Conservation (phyloP, 1,140 invertebrate species). For the Aphis craccivora region DNA sequence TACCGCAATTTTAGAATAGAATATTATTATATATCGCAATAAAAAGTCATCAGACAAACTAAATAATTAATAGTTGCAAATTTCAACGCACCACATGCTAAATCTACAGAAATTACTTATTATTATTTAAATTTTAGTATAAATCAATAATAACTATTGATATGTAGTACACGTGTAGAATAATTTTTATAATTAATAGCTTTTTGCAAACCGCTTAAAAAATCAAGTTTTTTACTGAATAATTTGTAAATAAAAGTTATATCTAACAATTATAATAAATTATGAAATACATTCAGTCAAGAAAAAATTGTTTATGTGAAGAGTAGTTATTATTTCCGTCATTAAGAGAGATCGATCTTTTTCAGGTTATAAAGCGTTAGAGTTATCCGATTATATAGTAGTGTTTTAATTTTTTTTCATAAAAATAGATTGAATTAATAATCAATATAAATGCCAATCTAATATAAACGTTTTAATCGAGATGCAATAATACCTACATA, state of each 20-base stretch:
- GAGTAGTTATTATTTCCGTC: background rate
- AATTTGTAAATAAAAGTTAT: background rate
- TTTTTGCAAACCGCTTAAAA: background rate
- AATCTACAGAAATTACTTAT: background rate
- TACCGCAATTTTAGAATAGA: background rate
- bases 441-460: background rate
- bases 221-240: background rate
- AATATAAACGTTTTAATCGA: conserved; percentile 1
- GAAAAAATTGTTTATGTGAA: background rate
- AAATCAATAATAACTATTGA: no score
- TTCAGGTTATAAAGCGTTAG: background rate
- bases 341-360: background rate
- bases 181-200: background rate
- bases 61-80: background rate
- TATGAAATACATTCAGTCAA: background rate
- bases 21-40: background rate
- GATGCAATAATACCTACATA: background rate
- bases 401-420: background rate
- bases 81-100: background rate
- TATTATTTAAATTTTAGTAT: no score
- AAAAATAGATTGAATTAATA: background rate
- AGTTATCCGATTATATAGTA: background rate
- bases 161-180: background rate
- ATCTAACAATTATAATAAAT: background rate
- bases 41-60: conserved; percentile 13